These are phyloP conservation scores for Arge pagana DNA, from an alignment of 2,888 invertebrate genomes.

Conservation along the genomic window DNA sequence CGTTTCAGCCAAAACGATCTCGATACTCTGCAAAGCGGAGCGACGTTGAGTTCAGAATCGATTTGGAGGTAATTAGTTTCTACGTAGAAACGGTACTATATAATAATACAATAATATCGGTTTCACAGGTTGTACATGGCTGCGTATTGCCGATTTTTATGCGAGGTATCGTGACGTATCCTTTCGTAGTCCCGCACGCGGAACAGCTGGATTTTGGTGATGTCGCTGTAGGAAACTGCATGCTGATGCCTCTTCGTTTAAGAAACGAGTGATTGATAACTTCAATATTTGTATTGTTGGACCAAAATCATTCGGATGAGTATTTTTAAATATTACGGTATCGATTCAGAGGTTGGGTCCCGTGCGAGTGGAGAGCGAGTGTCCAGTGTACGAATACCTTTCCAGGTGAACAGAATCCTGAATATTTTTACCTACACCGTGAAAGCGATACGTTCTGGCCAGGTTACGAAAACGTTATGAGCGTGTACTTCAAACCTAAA, in stretches of 20 bases:
- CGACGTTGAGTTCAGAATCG: constrained; percentile 56
- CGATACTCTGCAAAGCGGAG: constrained; percentile 56
- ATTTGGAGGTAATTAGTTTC: constrained; percentile 58
- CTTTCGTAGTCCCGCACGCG: constrained; percentile 60
- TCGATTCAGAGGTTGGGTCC: constrained; percentile 61
- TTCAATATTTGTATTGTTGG: not conserved
- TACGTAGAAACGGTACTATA: not conserved
- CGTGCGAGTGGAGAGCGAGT: constrained; percentile 63
- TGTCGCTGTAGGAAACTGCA: constrained; percentile 66
- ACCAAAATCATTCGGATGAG: not conserved
- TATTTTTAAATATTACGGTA: constrained; percentile 13
- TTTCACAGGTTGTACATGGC: constrained; percentile 63
- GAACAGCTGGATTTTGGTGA: constrained; percentile 62
- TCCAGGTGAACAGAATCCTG: constrained; percentile 26
- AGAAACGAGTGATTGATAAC: constrained; percentile 65
- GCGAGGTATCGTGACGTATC: constrained; percentile 64
- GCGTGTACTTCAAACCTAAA: constrained; percentile 65
- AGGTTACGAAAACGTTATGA: constrained; percentile 61
- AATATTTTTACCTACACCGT: constrained; percentile 42
- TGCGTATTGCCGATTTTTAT: constrained; percentile 65
- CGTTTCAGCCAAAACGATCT: constrained; percentile 60
- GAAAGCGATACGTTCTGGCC: constrained; percentile 58
- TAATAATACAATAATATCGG: constrained; percentile 3
- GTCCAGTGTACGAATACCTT: constrained; percentile 48
- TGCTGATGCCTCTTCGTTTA: constrained; percentile 61